Percentiles rank a stretch among this genome's conserved stretches.
Conservation (phyloP, 2,113 vertebrate genomes). For the Dicaeum eximium region DNA sequence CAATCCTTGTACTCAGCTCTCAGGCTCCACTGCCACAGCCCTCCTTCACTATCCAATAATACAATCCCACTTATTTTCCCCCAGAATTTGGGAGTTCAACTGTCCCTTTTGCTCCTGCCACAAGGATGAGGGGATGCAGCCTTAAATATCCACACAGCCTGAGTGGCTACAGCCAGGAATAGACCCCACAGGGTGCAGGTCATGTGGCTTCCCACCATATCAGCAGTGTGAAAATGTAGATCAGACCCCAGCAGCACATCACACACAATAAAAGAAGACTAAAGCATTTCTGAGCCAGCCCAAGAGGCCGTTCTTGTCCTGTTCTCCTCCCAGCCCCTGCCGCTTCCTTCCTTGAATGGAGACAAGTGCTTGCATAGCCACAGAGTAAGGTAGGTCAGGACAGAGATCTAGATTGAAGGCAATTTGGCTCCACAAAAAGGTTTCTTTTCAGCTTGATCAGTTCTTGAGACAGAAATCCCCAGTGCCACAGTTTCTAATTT, state of each 20-base stretch:
- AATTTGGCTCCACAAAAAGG: neutral
- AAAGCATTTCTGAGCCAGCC: neutral
- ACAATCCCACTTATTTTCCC: neutral
- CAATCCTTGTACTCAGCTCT: neutral
- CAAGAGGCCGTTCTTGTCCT: neutral
- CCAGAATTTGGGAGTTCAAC: neutral
- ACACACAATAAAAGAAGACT: neutral
- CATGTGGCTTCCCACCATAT: neutral
- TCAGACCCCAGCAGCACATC: neutral
- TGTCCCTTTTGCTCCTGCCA: neutral
- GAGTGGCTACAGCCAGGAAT: neutral
- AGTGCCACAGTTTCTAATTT: constrained; percentile 24
- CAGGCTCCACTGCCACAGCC: neutral
- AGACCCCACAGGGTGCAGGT: neutral
- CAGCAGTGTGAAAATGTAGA: neutral
- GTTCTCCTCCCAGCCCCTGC: neutral
- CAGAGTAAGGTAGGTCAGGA: neutral
- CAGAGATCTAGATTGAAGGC: neutral
- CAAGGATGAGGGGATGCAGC: neutral
- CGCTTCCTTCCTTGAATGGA: neutral
- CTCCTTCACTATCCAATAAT: neutral
- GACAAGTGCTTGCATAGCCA: neutral
- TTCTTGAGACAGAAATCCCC: constrained; percentile 8
- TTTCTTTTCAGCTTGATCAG: neutral
- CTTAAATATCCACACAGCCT: neutral